Evolutionary conservation across 2,888 invertebrate genomes (phyloP).

Genomic region (Lithophane ornitopus): DNA sequence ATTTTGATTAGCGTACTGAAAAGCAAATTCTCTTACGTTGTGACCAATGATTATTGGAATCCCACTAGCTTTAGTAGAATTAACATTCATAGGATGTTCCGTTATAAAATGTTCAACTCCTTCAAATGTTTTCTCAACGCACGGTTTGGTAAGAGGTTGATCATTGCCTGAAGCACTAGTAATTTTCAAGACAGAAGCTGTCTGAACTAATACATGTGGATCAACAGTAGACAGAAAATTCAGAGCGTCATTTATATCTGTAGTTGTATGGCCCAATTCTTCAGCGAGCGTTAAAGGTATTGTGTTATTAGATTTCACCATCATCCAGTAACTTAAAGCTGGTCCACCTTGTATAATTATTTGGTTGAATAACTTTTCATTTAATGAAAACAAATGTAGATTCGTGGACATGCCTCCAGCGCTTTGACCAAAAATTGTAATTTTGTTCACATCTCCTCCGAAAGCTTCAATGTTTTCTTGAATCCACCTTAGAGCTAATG

Average conservation of each 20-base stretch:
- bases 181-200: slow-evolving; percentile 14
- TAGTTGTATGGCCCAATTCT: slow-evolving; percentile 31
- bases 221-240: slow-evolving; percentile 35
- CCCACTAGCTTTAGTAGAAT: slow-evolving; percentile 25
- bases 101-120: slow-evolving; percentile 50
- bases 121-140: slow-evolving; percentile 47
- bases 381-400: slow-evolving; percentile 39
- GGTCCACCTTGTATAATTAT: slow-evolving; percentile 52
- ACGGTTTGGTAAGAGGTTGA: slow-evolving; percentile 46
- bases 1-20: slow-evolving; percentile 12
- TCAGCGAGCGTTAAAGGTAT: slow-evolving; percentile 38
- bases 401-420: slow-evolving; percentile 67
- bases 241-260: slow-evolving; percentile 41
- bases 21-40: slow-evolving; percentile 34
- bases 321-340: slow-evolving; percentile 45
- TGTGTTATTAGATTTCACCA: slow-evolving; percentile 38
- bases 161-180: slow-evolving; percentile 11
- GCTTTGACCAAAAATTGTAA: slow-evolving; percentile 70
- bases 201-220: neutral
- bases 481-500: slow-evolving; percentile 71
- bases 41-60: slow-evolving; percentile 48
- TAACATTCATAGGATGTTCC: slow-evolving; percentile 47
- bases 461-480: slow-evolving; percentile 71
- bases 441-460: slow-evolving; percentile 65
- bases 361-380: slow-evolving; percentile 47